Conservation (phyloP, 2,888 invertebrate genomes). For the Xylota segnis region DNA sequence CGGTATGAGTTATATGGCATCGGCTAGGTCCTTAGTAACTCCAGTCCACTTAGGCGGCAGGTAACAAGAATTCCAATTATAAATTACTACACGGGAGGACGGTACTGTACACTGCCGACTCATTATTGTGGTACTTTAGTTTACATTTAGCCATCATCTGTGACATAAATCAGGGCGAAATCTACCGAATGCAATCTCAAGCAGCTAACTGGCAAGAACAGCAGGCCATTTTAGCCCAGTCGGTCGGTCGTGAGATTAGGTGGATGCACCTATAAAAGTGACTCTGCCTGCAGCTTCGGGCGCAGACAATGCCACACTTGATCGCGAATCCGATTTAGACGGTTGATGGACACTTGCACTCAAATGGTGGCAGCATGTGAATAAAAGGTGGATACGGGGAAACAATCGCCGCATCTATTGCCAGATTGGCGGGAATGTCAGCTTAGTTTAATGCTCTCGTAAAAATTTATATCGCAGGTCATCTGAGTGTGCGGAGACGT, state of each 20-base stretch:
- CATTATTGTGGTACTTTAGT: constrained; percentile 71
- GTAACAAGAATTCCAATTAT: constrained; percentile 50
- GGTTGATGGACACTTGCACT: constrained; percentile 73
- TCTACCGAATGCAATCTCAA: constrained; percentile 63
- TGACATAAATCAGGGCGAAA: constrained; percentile 76
- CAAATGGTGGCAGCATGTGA: constrained; percentile 70
- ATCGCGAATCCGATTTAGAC: constrained; percentile 71
- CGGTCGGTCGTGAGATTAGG: constrained; percentile 72
- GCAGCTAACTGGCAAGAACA: constrained; percentile 44
- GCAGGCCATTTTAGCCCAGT: constrained; percentile 59
- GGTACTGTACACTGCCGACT: constrained; percentile 42
- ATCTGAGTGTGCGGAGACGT: constrained; percentile 60
- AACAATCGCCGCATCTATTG: constrained; percentile 74
- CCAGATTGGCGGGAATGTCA: constrained; percentile 75
- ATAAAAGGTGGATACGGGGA: constrained; percentile 66
- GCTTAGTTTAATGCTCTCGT: constrained; percentile 76
- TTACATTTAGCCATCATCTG: constrained; percentile 69
- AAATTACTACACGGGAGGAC: constrained; percentile 24
- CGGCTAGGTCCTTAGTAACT: neutral
- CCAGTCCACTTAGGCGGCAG: constrained; percentile 10
- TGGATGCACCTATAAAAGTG: constrained; percentile 72
- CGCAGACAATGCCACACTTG: constrained; percentile 73
- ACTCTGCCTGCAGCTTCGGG: constrained; percentile 57
- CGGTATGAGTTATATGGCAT: constrained; percentile 33
- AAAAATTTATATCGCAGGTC: constrained; percentile 77